phyloP scores from a whole-genome alignment of 1,140 invertebrate genomes.

The Drosophila parvula region DNA sequence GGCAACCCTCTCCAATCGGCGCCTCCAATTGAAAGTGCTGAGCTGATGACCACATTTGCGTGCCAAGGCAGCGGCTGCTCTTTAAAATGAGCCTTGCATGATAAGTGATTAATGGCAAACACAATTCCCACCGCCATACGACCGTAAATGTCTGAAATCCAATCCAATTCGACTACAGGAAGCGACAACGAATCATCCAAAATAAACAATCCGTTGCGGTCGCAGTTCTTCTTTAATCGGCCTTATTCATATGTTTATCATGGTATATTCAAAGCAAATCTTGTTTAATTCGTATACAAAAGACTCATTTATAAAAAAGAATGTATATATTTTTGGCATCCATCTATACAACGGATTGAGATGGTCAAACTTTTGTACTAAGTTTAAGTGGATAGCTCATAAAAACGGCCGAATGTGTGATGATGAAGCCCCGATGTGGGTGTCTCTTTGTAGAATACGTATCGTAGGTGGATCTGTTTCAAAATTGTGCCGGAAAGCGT shows the following conservation, averaged over 20 bases:
- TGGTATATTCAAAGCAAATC: conserved; percentile 64
- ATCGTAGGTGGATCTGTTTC: conserved; percentile 6
- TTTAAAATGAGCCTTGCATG: conserved; percentile 45
- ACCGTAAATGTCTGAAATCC: conserved; percentile 15
- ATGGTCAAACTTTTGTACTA: conserved; percentile 63
- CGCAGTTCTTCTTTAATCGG: conserved; percentile 48
- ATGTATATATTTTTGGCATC: conserved; percentile 58
- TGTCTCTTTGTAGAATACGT: not conserved
- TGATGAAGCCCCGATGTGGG: conserved; percentile 6
- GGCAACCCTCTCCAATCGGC: conserved; percentile 66
- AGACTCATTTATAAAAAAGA: conserved; percentile 57
- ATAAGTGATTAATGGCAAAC: conserved; percentile 51
- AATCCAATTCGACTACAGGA: conserved; percentile 59
- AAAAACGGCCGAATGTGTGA: conserved; percentile 12
- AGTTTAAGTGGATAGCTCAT: conserved; percentile 54
- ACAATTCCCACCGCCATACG: conserved; percentile 37
- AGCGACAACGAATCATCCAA: conserved; percentile 54
- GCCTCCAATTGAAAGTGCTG: conserved; percentile 54
- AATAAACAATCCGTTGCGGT: conserved; percentile 66
- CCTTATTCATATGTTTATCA: conserved; percentile 60
- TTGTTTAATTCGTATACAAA: conserved; percentile 74
- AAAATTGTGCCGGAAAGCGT: conserved; percentile 5
- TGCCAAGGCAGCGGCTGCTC: conserved; percentile 26
- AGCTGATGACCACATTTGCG: conserved; percentile 51
- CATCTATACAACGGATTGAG: conserved; percentile 62